Evolutionary conservation across 2,888 invertebrate species (phyloP).

Genomic region (Endotricha flammealis): DNA sequence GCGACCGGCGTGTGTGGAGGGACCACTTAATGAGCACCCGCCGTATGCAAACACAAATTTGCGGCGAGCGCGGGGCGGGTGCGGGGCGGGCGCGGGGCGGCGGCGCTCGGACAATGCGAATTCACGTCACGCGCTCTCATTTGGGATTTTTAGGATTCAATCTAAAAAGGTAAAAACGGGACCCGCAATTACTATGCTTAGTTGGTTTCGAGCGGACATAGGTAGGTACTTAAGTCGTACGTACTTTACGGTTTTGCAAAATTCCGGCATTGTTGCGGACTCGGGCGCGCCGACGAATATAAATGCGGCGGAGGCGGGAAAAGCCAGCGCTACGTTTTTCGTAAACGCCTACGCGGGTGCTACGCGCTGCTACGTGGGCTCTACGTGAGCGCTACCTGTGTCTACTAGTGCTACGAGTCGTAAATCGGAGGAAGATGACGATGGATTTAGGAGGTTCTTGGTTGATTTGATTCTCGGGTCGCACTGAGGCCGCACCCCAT

Average conservation of each 20-base stretch:
- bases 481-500: too few relatives aligned
- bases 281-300: neutral
- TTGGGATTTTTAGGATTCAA: constrained; percentile 19
- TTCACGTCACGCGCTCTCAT: constrained; percentile 20
- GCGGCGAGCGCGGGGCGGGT: constrained; percentile 1
- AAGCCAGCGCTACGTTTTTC: too few relatives aligned
- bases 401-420: too few relatives aligned
- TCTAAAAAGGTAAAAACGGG: constrained; percentile 12
- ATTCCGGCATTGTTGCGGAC: neutral
- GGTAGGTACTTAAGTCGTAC: neutral
- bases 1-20: too few relatives aligned
- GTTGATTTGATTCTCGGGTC: too few relatives aligned
- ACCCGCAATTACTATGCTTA: constrained; percentile 11
- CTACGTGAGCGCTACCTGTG: too few relatives aligned
- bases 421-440: too few relatives aligned
- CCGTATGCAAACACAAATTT: constrained; percentile 1
- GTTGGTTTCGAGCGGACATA: constrained; percentile 4
- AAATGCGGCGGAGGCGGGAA: too few relatives aligned
- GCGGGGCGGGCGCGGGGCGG: neutral
- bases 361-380: too few relatives aligned
- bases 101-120: constrained; percentile 5
- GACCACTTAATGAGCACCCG: too few relatives aligned
- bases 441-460: too few relatives aligned
- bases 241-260: constrained; percentile 4
- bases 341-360: too few relatives aligned